Base-by-base conservation (phyloP, 23 tunicate species). In the Halocynthia roretzi region DNA sequence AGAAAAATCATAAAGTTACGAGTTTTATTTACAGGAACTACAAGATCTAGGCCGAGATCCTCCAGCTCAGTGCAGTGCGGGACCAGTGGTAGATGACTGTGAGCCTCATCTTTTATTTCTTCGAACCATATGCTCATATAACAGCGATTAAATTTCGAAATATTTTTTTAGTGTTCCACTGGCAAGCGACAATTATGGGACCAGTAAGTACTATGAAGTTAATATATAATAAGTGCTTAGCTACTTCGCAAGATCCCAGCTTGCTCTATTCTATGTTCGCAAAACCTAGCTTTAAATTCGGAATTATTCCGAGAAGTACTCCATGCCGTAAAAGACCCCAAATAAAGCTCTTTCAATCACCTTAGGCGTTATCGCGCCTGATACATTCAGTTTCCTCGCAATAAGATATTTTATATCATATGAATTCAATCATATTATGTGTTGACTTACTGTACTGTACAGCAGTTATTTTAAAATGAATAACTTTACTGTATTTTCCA, bases 111-210 rank as follows among this genome's bases (percentile, higher is more conserved):
- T 58, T 58, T 4, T 4, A 31, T 31, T 31, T 31, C 44, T 31
- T 31, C 4, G 44, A 0, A 31, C 44, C 44, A 31, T 31, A 31
- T 31, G 44, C 44, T 31, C 44, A 31, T 31, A 31, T 31, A 31
- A 31, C 44, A 31, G 4, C 4, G 44, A 31, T 31, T 31, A 31
- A 31, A 31, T 31, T 31, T 31, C 44, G 44, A 31, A 31, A 31
- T 31, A 31, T 70, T 68, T 76, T 76, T 76, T 50, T 64, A 87
- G 93, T 58, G 71, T 92, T 92, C 68, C 98, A 92, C 65, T 92
- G 98, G 98, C 93, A 92, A 78, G 98, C 98, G 9, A 86, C 93
- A 12, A 92, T 92, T 6, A 86, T 82, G 84, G 98, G 98, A 49
- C 98, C 98, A 0, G 89, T 74, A 86, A 80, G 87, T 81, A 11